These are phyloP conservation scores for Typhlichthys subterraneus DNA, from an alignment of 2,797 vertebrate genomes.

Conservation along the genomic window DNA sequence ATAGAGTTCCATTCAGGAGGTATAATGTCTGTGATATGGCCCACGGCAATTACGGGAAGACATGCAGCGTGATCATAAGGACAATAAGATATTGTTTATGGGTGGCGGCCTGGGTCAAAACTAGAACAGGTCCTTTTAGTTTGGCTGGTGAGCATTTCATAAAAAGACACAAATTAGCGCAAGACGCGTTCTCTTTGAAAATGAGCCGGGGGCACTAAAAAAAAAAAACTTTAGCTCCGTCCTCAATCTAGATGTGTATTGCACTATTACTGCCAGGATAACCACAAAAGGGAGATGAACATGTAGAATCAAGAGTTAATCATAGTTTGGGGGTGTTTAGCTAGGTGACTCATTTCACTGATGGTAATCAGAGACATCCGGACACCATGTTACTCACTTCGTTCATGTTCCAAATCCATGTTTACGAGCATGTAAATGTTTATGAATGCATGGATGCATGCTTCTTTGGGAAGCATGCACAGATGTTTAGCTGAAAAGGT, in stretches of 20 bases:
- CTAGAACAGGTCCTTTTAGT: constrained; percentile 2
- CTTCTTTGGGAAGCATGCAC: constrained; percentile 50
- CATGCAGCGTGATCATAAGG: constrained; percentile 1
- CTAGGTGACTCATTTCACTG: constrained; percentile 51
- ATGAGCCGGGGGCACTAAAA: no score
- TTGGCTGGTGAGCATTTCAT: background rate
- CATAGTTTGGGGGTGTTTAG: constrained; percentile 8
- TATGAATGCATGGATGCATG: constrained; percentile 66
- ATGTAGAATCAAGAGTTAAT: constrained; percentile 34
- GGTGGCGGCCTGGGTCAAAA: background rate
- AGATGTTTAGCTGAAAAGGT: constrained; percentile 56
- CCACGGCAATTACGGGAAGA: background rate
- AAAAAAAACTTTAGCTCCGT: no score
- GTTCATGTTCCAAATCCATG: constrained; percentile 59
- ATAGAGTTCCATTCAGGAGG: no score
- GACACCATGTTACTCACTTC: constrained; percentile 54
- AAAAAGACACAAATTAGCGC: background rate
- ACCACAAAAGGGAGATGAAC: constrained; percentile 1
- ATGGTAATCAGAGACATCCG: constrained; percentile 67
- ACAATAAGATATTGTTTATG: background rate
- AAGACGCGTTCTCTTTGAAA: background rate
- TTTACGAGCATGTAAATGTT: constrained; percentile 75
- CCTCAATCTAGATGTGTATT: no score
- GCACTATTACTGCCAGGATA: background rate
- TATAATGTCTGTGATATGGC: no score